A percentile compares a stretch with the other conserved stretches of the same genome.
Conservation (phyloP, 2,797 vertebrate species). For the Gallirallus australis region DNA sequence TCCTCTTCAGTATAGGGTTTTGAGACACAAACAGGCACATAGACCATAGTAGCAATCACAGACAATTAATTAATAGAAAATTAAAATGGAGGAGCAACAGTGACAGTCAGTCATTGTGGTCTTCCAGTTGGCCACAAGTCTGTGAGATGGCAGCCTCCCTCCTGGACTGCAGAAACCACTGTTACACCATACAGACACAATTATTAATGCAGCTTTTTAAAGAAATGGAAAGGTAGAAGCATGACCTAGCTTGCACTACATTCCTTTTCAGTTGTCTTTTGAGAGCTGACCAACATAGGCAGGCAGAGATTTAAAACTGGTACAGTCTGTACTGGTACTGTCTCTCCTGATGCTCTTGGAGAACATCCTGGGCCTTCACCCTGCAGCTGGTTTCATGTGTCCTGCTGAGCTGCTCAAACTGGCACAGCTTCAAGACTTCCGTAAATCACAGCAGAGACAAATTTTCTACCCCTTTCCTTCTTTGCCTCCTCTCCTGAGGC, state of each 20-base stretch:
- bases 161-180: neutral
- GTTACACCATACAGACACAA: neutral
- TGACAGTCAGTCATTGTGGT: neutral
- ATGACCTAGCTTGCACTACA: neutral
- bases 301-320: neutral
- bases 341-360: neutral
- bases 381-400: neutral
- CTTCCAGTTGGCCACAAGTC: neutral
- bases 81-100: neutral
- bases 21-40: neutral
- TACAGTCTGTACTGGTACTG: too few relatives aligned
- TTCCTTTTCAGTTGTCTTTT: neutral
- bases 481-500: neutral
- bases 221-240: neutral
- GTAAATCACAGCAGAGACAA: neutral
- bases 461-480: neutral
- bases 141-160: neutral
- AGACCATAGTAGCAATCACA: neutral
- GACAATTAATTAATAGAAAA: neutral
- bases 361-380: rapidly evolving
- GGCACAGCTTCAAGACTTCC: neutral
- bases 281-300: neutral
- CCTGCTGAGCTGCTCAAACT: neutral
- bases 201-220: neutral
- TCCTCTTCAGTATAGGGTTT: neutral